These are phyloP conservation scores for Pyxicephalus adspersus DNA, from an alignment of 2,113 vertebrate genomes.

Conservation along the genomic window DNA sequence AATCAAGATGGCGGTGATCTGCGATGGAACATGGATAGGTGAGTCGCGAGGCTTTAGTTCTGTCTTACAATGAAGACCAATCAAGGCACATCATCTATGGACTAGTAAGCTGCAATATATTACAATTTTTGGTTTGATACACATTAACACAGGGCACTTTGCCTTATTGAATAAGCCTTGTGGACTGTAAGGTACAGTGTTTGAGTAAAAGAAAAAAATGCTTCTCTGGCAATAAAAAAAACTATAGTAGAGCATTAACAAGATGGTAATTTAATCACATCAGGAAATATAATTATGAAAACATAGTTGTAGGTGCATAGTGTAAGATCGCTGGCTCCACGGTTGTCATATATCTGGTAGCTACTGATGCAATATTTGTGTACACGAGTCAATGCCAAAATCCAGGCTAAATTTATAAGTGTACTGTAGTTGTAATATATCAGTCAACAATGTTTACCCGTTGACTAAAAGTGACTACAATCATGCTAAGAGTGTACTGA, in stretches of 20 bases:
- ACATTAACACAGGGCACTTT: too few species aligned
- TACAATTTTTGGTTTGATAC: too few species aligned
- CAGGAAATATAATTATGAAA: constrained; percentile 44
- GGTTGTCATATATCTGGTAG: constrained; percentile 70
- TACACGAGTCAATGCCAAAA: constrained; percentile 62
- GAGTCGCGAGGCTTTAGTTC: too few species aligned
- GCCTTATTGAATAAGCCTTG: too few species aligned
- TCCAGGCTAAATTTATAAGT: constrained; percentile 63
- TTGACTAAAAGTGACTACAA: constrained; percentile 26
- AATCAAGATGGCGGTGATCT: too few species aligned
- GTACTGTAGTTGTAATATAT: constrained; percentile 37
- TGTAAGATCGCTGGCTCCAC: constrained; percentile 77
- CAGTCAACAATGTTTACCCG: constrained; percentile 21
- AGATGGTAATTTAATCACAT: not conserved
- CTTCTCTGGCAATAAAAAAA: not conserved
- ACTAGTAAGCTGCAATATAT: too few species aligned
- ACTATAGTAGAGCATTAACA: not conserved
- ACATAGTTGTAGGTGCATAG: constrained; percentile 68
- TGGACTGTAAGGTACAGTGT: too few species aligned
- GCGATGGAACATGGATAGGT: too few species aligned
- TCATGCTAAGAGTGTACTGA: constrained; percentile 49
- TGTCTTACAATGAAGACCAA: too few species aligned
- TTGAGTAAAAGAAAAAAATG: not conserved
- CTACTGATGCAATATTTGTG: constrained; percentile 69
- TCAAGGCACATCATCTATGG: too few species aligned